Evolutionary conservation across 2,888 invertebrate genomes (phyloP).

Genomic region (Drosophila meridiana): DNA sequence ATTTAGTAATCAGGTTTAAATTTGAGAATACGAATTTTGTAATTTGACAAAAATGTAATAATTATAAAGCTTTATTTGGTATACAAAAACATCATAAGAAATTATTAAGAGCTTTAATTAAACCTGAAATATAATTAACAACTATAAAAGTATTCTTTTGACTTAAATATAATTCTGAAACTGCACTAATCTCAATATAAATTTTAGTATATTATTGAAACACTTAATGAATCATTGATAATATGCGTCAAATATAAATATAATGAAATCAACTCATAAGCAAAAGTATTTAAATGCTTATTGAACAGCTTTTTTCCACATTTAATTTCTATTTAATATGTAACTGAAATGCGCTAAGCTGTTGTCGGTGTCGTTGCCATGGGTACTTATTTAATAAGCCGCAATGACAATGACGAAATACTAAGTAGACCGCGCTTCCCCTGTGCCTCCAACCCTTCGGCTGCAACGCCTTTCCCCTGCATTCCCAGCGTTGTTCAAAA

Average conservation of each 20-base stretch:
- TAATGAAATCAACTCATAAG: neutral
- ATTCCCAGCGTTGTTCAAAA: slow-evolving; percentile 49
- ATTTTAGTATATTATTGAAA: neutral
- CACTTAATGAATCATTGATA: neutral
- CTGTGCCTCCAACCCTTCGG: neutral
- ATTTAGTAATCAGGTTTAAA: too few relatives aligned
- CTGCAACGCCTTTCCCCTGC: neutral
- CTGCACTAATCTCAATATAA: neutral
- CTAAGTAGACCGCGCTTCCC: slow-evolving; percentile 22
- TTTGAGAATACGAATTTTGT: too few relatives aligned
- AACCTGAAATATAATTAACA: too few relatives aligned
- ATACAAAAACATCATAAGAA: too few relatives aligned
- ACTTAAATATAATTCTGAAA: neutral
- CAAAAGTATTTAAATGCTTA: neutral
- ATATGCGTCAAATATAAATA: neutral
- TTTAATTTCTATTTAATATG: slow-evolving; percentile 23
- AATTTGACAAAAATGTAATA: too few relatives aligned
- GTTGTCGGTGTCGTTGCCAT: slow-evolving; percentile 58
- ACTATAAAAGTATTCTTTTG: neutral
- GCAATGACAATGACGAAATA: slow-evolving; percentile 42
- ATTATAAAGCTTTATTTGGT: too few relatives aligned
- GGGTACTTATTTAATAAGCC: slow-evolving; percentile 56
- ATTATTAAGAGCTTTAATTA: too few relatives aligned
- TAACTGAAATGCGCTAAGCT: slow-evolving; percentile 50
- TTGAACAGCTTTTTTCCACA: neutral